Evolutionary conservation across 1,140 invertebrate species (phyloP), one percentile per base, ranked within the genome.

Genomic region (Thaumetopoea pityocampa): DNA sequence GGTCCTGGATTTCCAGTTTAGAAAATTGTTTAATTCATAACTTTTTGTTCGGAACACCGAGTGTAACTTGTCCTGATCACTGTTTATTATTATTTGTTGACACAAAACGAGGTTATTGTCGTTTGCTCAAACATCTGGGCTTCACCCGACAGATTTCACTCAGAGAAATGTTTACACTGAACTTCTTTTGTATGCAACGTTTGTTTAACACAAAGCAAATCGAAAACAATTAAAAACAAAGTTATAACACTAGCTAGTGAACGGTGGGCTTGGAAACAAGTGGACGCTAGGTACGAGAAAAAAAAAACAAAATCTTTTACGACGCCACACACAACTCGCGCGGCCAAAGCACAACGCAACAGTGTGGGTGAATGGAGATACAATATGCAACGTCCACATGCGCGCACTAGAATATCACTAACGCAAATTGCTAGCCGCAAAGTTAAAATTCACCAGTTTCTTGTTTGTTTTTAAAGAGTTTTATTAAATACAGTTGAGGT

Each of bases 11-110:
- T 67, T 67, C 70, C 76, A 74, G 71, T 80, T 76, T 65, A 74
- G 50, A 57, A 38, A 57, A 73, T 73, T 67, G 70, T 81, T 67
- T 74, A 76, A 74, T 70, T 76, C 67, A 81, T 70, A 76, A 77
- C 62, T 72, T 71, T 69, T 70, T 74, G 49, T 72, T 48, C 55
- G 17, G 42, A 42, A 52, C 48, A 15, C 26, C 46, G 44, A 63
- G 55, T 58, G 49, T 53, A 72, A 66, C 68, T 76, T 59, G 72
- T 76, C 62, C 60, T 40, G 51, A 72, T 57, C 73, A 83, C 76
- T 77, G 71, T 80, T 77, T 82, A 67, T 68, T 60, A 67, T 67
- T 60, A 64, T 76, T 79, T 79, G 71, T 80, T 74, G 67, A 77
- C 73, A 76, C 66, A 52, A 68, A 77, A 74, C 66, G 58, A 77